These are phyloP conservation scores for Eupithecia centaureata DNA, from an alignment of 2,888 invertebrate genomes.

Conservation along the genomic window DNA sequence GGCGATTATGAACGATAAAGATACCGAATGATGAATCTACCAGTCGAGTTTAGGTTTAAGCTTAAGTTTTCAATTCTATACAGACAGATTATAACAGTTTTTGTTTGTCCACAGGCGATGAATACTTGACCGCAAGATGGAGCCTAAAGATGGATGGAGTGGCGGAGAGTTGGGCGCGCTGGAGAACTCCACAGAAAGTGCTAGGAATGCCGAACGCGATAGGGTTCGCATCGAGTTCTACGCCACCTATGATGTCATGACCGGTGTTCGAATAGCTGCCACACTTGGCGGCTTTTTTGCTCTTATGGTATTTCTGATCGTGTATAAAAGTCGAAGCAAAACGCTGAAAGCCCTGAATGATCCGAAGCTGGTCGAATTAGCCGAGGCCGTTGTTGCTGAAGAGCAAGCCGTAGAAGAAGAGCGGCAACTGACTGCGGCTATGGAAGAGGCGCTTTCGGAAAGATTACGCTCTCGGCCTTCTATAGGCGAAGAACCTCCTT, in stretches of 20 bases:
- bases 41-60: not conserved
- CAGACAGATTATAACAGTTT: slow-evolving; percentile 10
- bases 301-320: slow-evolving; percentile 94
- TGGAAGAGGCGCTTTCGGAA: slow-evolving; percentile 86
- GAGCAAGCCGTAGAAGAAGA: slow-evolving; percentile 88
- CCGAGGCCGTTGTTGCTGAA: slow-evolving; percentile 89
- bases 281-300: slow-evolving; percentile 96
- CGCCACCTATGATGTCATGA: slow-evolving; percentile 96
- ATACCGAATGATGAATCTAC: not conserved
- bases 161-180: slow-evolving; percentile 64
- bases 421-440: slow-evolving; percentile 88
- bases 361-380: slow-evolving; percentile 91
- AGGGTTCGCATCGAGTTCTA: slow-evolving; percentile 92
- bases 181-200: slow-evolving; percentile 69
- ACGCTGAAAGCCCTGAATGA: slow-evolving; percentile 89
- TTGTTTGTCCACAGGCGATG: slow-evolving; percentile 73
- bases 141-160: slow-evolving; percentile 75
- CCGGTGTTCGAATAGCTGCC: slow-evolving; percentile 95
- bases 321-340: slow-evolving; percentile 94
- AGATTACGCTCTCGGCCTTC: slow-evolving; percentile 82
- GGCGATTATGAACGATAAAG: not conserved
- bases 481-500: slow-evolving; percentile 87
- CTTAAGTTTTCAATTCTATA: no score
- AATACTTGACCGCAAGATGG: slow-evolving; percentile 79
- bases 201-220: slow-evolving; percentile 85